These are phyloP conservation scores for Aplidium turbinatum DNA, from an alignment of 23 tunicate species.

Conservation along the genomic window DNA sequence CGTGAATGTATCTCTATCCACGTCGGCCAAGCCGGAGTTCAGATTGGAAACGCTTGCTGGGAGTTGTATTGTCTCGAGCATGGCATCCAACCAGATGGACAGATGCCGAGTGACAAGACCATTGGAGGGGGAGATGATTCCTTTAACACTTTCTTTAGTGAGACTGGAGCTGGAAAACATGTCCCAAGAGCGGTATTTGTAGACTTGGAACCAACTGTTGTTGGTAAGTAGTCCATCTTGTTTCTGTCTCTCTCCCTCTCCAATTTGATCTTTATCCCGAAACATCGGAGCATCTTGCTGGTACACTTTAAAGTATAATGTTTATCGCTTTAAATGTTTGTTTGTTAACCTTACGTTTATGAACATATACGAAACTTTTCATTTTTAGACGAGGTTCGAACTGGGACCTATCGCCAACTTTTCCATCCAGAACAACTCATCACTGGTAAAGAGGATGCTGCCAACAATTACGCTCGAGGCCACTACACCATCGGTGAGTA, in stretches of 20 bases:
- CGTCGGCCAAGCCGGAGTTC: constrained; percentile 94
- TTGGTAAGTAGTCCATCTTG: constrained; percentile 72
- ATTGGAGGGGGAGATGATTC: constrained; percentile 86
- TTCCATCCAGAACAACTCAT: constrained; percentile 83
- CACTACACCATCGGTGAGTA: constrained; percentile 65
- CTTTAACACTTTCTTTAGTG: constrained; percentile 92
- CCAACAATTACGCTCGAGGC: constrained; percentile 84
- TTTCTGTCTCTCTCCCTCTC: too few relatives aligned
- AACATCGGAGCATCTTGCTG: too few relatives aligned
- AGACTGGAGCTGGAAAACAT: constrained; percentile 92
- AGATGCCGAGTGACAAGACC: constrained; percentile 76
- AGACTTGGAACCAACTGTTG: constrained; percentile 90
- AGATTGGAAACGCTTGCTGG: constrained; percentile 95
- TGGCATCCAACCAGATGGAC: constrained; percentile 92
- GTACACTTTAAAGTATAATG: too few relatives aligned
- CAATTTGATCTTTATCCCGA: too few relatives aligned
- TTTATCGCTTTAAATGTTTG: background rate
- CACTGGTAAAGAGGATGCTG: constrained; percentile 82
- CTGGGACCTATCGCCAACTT: constrained; percentile 64
- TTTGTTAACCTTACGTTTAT: background rate
- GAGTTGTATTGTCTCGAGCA: constrained; percentile 91
- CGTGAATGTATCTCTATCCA: constrained; percentile 92
- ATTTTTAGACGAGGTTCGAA: constrained; percentile 55
- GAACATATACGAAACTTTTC: background rate
- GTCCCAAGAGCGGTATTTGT: constrained; percentile 93